Base-by-base conservation (phyloP, 2,797 vertebrate genomes). In the Acipenser transmontanus region DNA sequence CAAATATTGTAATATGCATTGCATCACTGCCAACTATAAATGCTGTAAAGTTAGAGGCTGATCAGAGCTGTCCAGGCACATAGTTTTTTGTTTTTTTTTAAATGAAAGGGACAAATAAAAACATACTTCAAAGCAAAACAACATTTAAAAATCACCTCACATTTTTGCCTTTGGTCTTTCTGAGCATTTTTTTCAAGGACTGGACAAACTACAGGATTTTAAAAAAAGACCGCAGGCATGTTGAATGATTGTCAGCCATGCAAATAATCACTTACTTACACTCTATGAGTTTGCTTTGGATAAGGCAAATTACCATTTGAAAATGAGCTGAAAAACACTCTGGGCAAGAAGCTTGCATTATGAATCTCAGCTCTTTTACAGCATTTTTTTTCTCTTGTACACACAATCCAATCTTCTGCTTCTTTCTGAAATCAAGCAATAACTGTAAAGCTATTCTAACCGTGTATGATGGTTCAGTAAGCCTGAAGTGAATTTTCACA, bases 251-350 rank as follows among this genome's bases (percentile, higher is more conserved):
- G 92, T 94, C 93, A 95, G 89, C 94, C 93, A 95, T 93, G 93
- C 92, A 95, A 95, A 96, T 95, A 96, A 97, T 97, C 92, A 95
- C 91, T 97, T 97, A 94, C 94, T 96, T 95, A 94, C 88, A 95
- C 90, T 95, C 85, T 86, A 90, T 92, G 91, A 92, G 89, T 95
- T 94, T 90, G 84, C 89, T 91, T 85, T 90, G 91, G 92, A 94
- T 94, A 94, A 94, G 93, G 93, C 89, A 93, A 95, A 98, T 95
- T 94, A 95, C 86, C 93, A 94, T 95, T 94, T 95, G 92, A 94
- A 97, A 96, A 96, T 95, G 93, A 95, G 85, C 91, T 93, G 85
- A 85, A 91, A 93, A 95, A 89, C 89, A 94, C 93, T 95, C 85
- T 91, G 87, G 93, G 93, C 89, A 85, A 94, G 92, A 91, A 91